Base-by-base conservation (phyloP, 2,888 invertebrate genomes). In the Idaea straminata region DNA sequence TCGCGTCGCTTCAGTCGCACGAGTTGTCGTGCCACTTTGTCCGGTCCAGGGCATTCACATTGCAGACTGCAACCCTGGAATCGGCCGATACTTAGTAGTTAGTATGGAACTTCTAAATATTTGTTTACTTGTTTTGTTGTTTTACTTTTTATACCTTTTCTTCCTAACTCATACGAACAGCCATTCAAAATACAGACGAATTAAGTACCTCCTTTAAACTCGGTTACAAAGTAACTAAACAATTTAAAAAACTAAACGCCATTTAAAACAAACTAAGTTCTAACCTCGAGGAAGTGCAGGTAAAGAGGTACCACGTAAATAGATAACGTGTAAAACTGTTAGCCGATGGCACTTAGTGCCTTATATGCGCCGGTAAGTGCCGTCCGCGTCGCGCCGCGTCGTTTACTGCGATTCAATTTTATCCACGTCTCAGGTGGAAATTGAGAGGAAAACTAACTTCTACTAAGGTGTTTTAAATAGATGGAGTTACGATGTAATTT, bases 241-340 rank as follows among this genome's bases (percentile, higher is more conserved):
- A 13, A 6, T 47, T 47, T 2, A 7, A 47, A 47, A 47, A 47
- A 4, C 47, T 47, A 47, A 47, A 47, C 47, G 47, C 13, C 47
- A 25, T 10, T 10, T 7, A 7, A 47, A 4, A 38, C 7, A 38
- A 38, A 7, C 47, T 47, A 13, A 47, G 10, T 10, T 47, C 47
- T 6, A 47, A 47, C 7, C 47, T 47, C 13, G 13, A 47, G 81
- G 80, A 79, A 79, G 78, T 72, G 72, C 74, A 75, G 83, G 77
- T 71, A 76, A 80, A 79, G 79, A 74, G 80, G 78, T 75, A 77
- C 77, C 74, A 61, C 72, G 79, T 88, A 89, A 91, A 89, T 84
- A 88, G 88, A 90, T 91, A 89, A 90, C 83, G 80, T 84, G 84
- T 87, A 86, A 89, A 89, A 87, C 79, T 85, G 87, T 88, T 88